A percentile compares a stretch with the other conserved stretches of the same genome.
These are phyloP conservation scores for Choloepus hoffmanni DNA, from an alignment of 2,113 vertebrate genomes.

Conservation along the genomic window DNA sequence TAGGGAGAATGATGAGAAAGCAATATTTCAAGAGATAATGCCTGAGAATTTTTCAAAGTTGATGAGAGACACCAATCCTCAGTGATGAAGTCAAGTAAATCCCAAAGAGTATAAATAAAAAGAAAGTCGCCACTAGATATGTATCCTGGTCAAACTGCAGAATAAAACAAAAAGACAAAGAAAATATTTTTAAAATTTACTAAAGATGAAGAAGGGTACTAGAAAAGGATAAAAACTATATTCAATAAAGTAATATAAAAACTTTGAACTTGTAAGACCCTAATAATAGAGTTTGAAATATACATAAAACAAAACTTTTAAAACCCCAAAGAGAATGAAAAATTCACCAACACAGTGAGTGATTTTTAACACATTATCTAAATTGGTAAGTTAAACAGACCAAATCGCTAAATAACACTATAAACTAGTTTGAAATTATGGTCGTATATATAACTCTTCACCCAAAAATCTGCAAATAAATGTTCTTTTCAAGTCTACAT, in stretches of 20 bases:
- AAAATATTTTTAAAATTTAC: neutral
- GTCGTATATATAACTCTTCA: neutral
- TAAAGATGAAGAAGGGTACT: neutral
- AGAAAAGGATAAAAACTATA: neutral
- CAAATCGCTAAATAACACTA: neutral
- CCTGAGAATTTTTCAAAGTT: neutral
- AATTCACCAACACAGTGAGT: neutral
- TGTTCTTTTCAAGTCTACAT: neutral
- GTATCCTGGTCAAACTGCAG: neutral
- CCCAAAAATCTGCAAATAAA: neutral
- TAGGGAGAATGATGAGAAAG: neutral
- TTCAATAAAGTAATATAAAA: no score
- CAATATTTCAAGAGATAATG: neutral
- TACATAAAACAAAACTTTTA: neutral
- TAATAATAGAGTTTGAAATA: no score
- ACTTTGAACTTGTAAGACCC: no score
- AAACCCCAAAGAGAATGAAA: neutral
- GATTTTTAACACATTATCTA: neutral
- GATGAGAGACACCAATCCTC: neutral
- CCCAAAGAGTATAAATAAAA: neutral
- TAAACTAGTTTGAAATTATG: neutral
- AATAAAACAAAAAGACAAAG: neutral
- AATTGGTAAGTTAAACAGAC: neutral
- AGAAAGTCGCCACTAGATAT: neutral
- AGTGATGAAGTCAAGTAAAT: neutral